Evolutionary conservation across 1,140 invertebrate genomes (phyloP).

Genomic region (Schlechtendalia chinensis): DNA sequence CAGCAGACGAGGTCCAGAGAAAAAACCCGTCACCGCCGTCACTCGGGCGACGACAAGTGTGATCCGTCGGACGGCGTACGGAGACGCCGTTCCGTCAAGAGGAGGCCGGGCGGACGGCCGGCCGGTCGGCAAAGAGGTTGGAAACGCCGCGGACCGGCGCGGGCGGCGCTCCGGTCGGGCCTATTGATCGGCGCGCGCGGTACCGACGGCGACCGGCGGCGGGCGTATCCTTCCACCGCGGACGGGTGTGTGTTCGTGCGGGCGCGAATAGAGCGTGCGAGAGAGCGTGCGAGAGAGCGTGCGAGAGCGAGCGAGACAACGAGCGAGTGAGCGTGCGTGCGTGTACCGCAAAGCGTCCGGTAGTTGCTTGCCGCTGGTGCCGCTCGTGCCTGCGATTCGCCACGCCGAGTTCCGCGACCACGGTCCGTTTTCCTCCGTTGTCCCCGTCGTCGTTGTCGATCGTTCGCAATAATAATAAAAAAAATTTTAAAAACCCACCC

Average conservation of each 20-base stretch:
- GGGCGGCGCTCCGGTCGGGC: slow-evolving; percentile 30
- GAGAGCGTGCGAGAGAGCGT: too few species aligned
- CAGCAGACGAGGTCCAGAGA: too few species aligned
- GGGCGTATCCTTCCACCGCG: slow-evolving; percentile 44
- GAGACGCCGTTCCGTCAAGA: too few species aligned
- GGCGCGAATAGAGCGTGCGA: not conserved
- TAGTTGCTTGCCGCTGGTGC: slow-evolving; percentile 39
- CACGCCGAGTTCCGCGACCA: slow-evolving; percentile 29
- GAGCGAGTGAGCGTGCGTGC: not conserved
- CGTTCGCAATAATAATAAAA: too few species aligned
- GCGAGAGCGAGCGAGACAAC: not conserved
- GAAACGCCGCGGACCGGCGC: slow-evolving; percentile 12
- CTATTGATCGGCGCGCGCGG: slow-evolving; percentile 33
- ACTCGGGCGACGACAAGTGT: too few species aligned
- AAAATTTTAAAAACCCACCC: not conserved
- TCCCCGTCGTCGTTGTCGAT: not conserved
- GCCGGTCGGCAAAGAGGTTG: slow-evolving; percentile 13
- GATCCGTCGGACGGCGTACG: too few species aligned
- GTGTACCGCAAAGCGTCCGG: slow-evolving; percentile 1
- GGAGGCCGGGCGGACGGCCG: too few species aligned
- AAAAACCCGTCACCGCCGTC: too few species aligned
- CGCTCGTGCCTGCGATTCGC: slow-evolving; percentile 20
- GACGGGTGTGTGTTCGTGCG: not conserved
- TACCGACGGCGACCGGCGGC: not conserved
- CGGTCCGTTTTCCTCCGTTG: not conserved